Conservation (phyloP, 2,113 vertebrate genomes). For the Coryphaenoides rupestris region DNA sequence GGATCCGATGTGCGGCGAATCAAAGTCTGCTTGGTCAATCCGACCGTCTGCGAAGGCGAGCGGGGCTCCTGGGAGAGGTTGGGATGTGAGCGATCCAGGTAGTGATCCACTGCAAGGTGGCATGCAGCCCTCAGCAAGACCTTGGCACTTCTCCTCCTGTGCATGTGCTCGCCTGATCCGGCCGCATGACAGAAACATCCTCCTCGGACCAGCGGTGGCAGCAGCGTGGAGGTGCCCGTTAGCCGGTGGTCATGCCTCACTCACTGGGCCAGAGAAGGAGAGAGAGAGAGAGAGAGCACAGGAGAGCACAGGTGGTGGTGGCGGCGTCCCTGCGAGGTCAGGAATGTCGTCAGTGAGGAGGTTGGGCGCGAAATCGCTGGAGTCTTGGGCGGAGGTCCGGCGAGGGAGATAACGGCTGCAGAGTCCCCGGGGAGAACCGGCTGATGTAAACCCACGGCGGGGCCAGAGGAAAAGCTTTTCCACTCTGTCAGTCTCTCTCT, state of each 20-base stretch:
- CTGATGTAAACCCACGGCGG: background rate
- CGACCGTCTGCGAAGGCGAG: background rate
- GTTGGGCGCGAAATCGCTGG: conserved; percentile 37
- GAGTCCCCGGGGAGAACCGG: conserved; percentile 22
- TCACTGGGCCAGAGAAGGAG: conserved; percentile 32
- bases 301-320: conserved; percentile 17
- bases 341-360: conserved; percentile 29
- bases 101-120: background rate
- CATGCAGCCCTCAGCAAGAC: conserved; percentile 53
- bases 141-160: conserved; percentile 27
- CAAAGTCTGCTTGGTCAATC: background rate
- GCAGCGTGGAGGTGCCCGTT: conserved; percentile 13
- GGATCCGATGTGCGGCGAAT: background rate
- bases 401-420: conserved; percentile 40
- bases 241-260: conserved; percentile 47
- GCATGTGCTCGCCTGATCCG: conserved; percentile 39
- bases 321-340: conserved; percentile 24
- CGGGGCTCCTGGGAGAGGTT: conserved; percentile 19
- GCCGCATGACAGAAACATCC: conserved; percentile 59
- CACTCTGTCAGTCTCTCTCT: background rate
- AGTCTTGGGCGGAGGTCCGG: conserved; percentile 53
- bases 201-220: conserved; percentile 32
- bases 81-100: conserved; percentile 9
- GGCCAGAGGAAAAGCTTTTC: background rate
- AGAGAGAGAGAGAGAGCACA: conserved; percentile 27